Evolutionary conservation across 35 echinoderm and acorn worm species (phyloP), one percentile per base, ranked within the genome.

Genomic region (Ophioderma brevispina): DNA sequence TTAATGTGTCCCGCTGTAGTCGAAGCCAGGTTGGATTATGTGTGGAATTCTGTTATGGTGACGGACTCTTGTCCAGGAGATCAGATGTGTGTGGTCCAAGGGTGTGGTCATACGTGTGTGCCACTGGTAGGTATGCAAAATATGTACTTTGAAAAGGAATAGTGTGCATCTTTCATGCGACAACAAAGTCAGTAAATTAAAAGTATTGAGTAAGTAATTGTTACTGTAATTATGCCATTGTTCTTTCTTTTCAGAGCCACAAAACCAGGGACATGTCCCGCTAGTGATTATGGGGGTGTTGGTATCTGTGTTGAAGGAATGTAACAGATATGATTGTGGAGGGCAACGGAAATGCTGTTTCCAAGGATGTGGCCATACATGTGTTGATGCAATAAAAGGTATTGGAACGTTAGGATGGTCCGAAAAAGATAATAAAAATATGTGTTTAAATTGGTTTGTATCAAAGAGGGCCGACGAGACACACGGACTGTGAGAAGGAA

Each of bases 321-420:
- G 28, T 38, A 39, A 13, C 38, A 39, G 94, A 95, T 75, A 50
- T 19, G 86, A 86, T 81, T 95, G 94, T 55, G 33, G 1, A 64
- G 79, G 80, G 33, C 43, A 25, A 15, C 11, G 89, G 85, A 95
- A 95, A 88, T 95, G 94, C 80, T 95, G 94, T 70, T 91, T 79
- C 37, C 91, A 88, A 70, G 94, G 94, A 59, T 95, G 94, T 88
- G 94, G 94, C 8, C 94, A 88, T 70, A 35, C 78, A 21, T 95
- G 94, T 42, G 78, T 88, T 55, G 84, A 88, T 40, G 80, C 92
- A 25, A 76, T 90, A 17, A 4, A 4, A 46, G 41, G 41, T 46
- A 46, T n/a, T n/a, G n/a, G n/a, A n/a, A n/a, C n/a, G n/a, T n/a
- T n/a, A n/a, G n/a, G n/a, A n/a, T n/a, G n/a, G n/a, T n/a, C n/a